A percentile compares a stretch with the other conserved stretches of the same genome.
Conservation (phyloP, 2,888 invertebrate species). For the Oscheius sp. region DNA sequence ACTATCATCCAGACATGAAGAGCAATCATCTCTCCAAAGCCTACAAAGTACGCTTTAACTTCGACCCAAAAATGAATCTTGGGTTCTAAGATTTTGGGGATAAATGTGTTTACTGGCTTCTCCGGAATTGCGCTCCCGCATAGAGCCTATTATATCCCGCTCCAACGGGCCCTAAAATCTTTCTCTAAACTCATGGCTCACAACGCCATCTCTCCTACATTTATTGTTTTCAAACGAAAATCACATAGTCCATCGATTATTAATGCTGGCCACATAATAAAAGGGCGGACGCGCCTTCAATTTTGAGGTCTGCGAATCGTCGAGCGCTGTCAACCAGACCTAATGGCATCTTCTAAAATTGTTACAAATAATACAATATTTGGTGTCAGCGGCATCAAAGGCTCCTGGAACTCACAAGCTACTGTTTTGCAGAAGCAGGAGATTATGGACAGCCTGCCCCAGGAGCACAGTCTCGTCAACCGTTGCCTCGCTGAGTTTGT, state of each 20-base stretch:
- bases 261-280: neutral
- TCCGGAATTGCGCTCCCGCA: constrained; percentile 29
- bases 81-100: constrained; percentile 12
- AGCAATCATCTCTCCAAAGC: constrained; percentile 17
- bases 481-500: constrained; percentile 68
- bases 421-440: constrained; percentile 21
- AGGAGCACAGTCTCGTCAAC: constrained; percentile 49
- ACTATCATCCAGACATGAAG: constrained; percentile 21
- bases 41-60: constrained; percentile 9
- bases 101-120: constrained; percentile 32
- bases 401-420: constrained; percentile 8
- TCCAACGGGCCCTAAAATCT: constrained; percentile 31
- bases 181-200: constrained; percentile 1
- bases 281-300: neutral
- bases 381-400: neutral
- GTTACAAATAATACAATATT: too few relatives aligned
- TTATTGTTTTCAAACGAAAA: constrained; percentile 4
- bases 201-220: neutral
- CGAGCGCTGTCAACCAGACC: too few relatives aligned
- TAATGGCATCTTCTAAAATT: too few relatives aligned
- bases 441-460: constrained; percentile 15
- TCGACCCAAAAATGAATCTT: neutral
- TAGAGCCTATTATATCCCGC: constrained; percentile 32
- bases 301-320: too few relatives aligned
- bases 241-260: neutral